These are phyloP conservation scores for Otolemur crassicaudatus DNA, from an alignment of 2,797 vertebrate genomes.

Conservation along the genomic window DNA sequence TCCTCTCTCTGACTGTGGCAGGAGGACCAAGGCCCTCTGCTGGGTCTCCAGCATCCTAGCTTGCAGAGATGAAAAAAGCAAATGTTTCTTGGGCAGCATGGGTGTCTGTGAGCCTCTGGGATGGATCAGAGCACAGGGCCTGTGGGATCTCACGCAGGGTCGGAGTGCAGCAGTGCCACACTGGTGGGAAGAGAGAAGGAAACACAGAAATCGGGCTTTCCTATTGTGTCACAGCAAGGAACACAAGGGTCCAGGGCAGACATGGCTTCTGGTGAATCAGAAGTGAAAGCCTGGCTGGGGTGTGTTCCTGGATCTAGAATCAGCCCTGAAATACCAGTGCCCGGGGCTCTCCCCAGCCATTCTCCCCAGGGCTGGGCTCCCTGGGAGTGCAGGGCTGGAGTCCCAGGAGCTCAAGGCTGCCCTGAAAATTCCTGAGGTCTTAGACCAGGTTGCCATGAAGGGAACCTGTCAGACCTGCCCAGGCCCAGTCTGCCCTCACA, in stretches of 20 bases:
- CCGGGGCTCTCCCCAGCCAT: rapidly evolving
- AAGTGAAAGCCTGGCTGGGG: neutral
- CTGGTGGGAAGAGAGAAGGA: neutral
- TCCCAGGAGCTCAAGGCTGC: neutral
- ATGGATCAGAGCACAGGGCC: neutral
- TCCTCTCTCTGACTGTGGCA: neutral
- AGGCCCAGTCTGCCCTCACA: neutral
- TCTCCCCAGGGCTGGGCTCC: neutral
- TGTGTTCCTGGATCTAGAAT: neutral
- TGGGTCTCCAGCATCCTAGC: neutral
- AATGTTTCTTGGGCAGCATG: neutral
- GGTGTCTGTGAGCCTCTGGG: neutral
- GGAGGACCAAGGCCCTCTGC: neutral
- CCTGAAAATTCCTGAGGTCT: neutral
- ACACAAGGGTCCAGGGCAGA: neutral
- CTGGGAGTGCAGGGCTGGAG: neutral
- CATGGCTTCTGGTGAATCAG: neutral
- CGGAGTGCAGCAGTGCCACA: rapidly evolving
- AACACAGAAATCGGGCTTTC: neutral
- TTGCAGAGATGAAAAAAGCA: neutral
- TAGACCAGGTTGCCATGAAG: neutral
- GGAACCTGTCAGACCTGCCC: rapidly evolving
- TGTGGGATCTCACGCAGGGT: neutral
- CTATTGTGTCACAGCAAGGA: neutral
- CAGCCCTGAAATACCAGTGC: neutral